Base-by-base conservation (phyloP, 2,113 vertebrate genomes). In the Embiotoca jacksoni region DNA sequence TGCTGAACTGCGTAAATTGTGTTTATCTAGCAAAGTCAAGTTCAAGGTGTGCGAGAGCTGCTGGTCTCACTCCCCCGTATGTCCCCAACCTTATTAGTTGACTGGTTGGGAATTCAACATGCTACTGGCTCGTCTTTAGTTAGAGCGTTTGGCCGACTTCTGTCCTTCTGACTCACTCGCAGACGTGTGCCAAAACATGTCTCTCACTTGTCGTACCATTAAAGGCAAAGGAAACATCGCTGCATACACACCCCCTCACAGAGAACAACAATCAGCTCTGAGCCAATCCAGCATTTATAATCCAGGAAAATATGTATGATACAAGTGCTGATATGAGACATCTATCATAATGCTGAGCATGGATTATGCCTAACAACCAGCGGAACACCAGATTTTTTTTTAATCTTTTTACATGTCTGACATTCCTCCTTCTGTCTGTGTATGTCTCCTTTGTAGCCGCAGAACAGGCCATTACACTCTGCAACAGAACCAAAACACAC, bases 381-480 rank as follows among this genome's bases (percentile, higher is more conserved):
- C 23, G 23, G 23, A 23, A 23, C 23, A 23, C 23, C 39, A 2
- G 33, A 71, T 58, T 61, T 64, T n/a, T 6, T 49, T 0, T 30
- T 4, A 10, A 44, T 15, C 44, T 16, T 33, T 7, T 10, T 41
- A 16, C 3, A 14, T 37, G 0, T 30, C 41, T 37, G 6, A 8
- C 49, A 31, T 6, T 9, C 7, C 49, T 30, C 11, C 33, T 10
- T 8, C 3, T 14, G 13, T 59, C 11, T 63, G 15, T 66, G 0
- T 71, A 31, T 81, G 55, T 87, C 6, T 85, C n/a, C 55, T 44
- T 67, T 30, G 4, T 11, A 91, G 90, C 60, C 81, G 87, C 56
- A 87, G 69, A 60, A 79, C 89, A 2, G 91, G 91, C 60, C 87
- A 93, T 32, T 91, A 91, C 80, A 78, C 68, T 7, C 62, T 92